A percentile compares a stretch with the other conserved stretches of the same genome.
phyloP scores from a whole-genome alignment of 2,888 invertebrate genomes.

The Chironomus tentans region DNA sequence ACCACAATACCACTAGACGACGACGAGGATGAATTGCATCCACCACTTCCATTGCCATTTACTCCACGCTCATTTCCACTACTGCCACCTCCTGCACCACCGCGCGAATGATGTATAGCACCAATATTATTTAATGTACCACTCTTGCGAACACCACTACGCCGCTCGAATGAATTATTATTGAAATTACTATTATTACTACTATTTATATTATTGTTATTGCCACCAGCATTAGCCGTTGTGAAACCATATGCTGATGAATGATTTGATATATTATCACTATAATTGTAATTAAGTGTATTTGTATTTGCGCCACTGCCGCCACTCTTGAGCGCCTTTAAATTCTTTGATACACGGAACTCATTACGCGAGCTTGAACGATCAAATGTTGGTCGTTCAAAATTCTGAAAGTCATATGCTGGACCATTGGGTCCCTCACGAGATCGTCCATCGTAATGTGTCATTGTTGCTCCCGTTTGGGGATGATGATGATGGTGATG shows the following conservation, averaged over 20 bases:
- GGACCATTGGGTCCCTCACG: not conserved
- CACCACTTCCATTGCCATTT: constrained; percentile 29
- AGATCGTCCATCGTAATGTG: constrained; percentile 1
- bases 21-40: constrained; percentile 29
- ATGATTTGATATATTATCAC: constrained; percentile 34
- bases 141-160: constrained; percentile 38
- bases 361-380: constrained; percentile 32
- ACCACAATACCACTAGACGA: constrained; percentile 23
- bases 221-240: constrained; percentile 25
- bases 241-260: constrained; percentile 32
- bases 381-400: constrained; percentile 51
- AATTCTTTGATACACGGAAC: constrained; percentile 30
- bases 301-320: constrained; percentile 13
- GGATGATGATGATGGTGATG: constrained; percentile 15
- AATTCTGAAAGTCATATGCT: constrained; percentile 47
- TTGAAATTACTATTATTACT: constrained; percentile 29
- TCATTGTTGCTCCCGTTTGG: constrained; percentile 32
- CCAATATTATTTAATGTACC: constrained; percentile 39
- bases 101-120: constrained; percentile 29
- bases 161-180: constrained; percentile 39
- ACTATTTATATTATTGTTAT: not conserved
- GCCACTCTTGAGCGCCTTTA: constrained; percentile 29
- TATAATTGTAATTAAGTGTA: constrained; percentile 27
- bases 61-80: not conserved
- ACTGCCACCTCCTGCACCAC: constrained; percentile 27